A percentile compares a stretch with the other conserved stretches of the same genome.
Evolutionary conservation across 2,113 vertebrate species (phyloP).

Genomic region (Chionis minor): DNA sequence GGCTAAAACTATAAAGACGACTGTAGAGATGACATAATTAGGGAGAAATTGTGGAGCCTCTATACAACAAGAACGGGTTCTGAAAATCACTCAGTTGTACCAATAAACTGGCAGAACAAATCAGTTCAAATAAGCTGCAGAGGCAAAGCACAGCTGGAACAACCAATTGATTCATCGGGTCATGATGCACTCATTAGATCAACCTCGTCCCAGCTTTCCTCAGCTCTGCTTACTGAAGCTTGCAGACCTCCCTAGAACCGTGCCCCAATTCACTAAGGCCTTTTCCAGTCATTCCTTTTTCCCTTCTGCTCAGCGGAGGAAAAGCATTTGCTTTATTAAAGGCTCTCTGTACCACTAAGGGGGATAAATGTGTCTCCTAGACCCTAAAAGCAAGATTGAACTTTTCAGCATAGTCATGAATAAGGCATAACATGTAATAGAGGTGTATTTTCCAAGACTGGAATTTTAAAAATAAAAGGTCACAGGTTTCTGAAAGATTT

Average conservation of each 20-base stretch:
- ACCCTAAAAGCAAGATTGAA: slow-evolving; percentile 38
- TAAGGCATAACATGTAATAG: slow-evolving; percentile 15
- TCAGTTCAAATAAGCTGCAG: slow-evolving; percentile 50
- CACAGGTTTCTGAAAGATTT: slow-evolving; percentile 5
- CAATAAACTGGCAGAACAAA: slow-evolving; percentile 60
- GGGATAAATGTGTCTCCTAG: slow-evolving; percentile 38
- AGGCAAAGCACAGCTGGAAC: slow-evolving; percentile 56
- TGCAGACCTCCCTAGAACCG: slow-evolving; percentile 45
- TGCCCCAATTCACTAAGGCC: slow-evolving; percentile 36
- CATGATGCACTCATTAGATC: slow-evolving; percentile 68
- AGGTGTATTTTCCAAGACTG: not conserved
- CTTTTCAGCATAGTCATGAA: slow-evolving; percentile 34
- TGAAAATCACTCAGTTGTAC: slow-evolving; percentile 45
- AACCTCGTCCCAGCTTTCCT: slow-evolving; percentile 36
- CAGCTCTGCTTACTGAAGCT: slow-evolving; percentile 57
- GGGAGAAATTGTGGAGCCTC: not conserved
- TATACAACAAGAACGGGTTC: slow-evolving; percentile 1
- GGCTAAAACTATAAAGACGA: not conserved
- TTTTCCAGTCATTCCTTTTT: slow-evolving; percentile 44
- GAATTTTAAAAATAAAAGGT: slow-evolving; percentile 13
- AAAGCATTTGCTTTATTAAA: slow-evolving; percentile 42
- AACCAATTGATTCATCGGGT: slow-evolving; percentile 44
- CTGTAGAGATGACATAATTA: slow-evolving; percentile 20
- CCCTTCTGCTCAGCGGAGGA: slow-evolving; percentile 27
- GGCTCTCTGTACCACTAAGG: not conserved